Evolutionary conservation across 2,113 vertebrate genomes (phyloP).

Genomic region (Eulemur macaco): DNA sequence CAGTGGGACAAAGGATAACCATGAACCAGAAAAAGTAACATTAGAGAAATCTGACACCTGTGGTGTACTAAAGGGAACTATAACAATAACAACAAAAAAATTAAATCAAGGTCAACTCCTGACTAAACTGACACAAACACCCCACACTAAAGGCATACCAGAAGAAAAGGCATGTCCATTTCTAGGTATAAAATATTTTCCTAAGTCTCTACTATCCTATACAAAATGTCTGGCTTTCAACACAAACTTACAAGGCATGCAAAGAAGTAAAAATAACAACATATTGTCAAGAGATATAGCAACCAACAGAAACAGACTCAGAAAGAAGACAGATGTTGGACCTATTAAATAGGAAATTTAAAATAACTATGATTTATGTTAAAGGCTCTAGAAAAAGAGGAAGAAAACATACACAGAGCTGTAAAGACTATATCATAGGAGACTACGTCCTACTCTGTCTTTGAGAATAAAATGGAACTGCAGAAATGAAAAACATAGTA

Average conservation of each 20-base stretch:
- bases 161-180: neutral
- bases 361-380: slow-evolving; percentile 19
- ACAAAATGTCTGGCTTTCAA: neutral
- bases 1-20: too few relatives aligned
- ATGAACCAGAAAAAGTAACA: neutral
- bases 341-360: neutral
- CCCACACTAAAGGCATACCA: neutral
- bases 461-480: neutral
- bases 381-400: neutral
- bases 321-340: neutral
- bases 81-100: neutral
- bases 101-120: neutral
- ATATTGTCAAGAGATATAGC: neutral
- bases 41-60: neutral
- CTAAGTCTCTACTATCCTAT: neutral
- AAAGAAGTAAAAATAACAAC: neutral
- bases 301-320: neutral
- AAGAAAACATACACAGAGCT: neutral
- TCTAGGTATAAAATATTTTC: neutral
- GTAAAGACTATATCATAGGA: neutral
- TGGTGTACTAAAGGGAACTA: neutral
- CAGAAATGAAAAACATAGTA: neutral
- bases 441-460: neutral
- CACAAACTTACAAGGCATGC: neutral
- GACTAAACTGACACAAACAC: neutral